Conservation (phyloP, 2,797 vertebrate genomes). For the Spinus olivaceus region DNA sequence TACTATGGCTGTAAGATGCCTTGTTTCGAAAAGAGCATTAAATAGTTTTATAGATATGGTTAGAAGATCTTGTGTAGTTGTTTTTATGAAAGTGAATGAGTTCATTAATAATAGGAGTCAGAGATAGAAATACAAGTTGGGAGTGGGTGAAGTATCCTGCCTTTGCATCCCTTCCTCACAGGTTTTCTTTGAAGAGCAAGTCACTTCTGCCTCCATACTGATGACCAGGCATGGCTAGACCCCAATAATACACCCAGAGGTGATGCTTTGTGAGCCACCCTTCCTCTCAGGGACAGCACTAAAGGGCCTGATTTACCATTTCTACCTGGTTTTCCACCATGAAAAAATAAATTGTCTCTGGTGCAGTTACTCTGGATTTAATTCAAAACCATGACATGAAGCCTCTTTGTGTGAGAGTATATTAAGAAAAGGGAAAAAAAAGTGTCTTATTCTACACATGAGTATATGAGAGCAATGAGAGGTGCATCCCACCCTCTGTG, state of each 20-base stretch:
- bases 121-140: constrained; percentile 34
- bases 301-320: neutral
- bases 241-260: neutral
- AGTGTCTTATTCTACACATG: neutral
- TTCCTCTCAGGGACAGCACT: neutral
- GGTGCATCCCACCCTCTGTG: neutral
- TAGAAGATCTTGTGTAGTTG: constrained; percentile 61
- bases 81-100: constrained; percentile 64
- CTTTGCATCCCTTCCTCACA: neutral
- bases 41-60: constrained; percentile 71
- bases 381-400: neutral
- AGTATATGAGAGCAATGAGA: neutral
- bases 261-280: neutral
- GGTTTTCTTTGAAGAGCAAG: neutral
- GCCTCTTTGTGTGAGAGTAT: neutral
- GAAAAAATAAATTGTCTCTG: neutral
- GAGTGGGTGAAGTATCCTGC: neutral
- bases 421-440: neutral
- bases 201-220: neutral
- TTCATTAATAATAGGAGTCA: constrained; percentile 57
- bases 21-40: constrained; percentile 70
- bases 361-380: neutral
- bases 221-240: neutral
- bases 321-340: neutral
- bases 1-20: constrained; percentile 58